Evolutionary conservation across 2,888 invertebrate genomes (phyloP).

Genomic region (Drosophila rubida): DNA sequence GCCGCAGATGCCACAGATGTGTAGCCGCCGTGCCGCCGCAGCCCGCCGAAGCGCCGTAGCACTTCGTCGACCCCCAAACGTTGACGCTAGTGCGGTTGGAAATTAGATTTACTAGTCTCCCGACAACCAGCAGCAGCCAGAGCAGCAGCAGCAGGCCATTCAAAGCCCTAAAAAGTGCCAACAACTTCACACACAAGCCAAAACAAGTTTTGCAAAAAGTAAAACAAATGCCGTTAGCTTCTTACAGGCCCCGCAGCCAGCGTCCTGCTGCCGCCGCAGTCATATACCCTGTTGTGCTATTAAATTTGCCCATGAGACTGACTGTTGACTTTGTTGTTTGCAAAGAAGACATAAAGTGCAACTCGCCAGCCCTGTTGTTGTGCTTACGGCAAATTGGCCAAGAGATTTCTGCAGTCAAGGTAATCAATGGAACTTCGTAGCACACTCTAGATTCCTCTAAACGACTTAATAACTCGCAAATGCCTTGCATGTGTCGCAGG

Average conservation of each 20-base stretch:
- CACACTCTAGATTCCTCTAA: constrained; percentile 35
- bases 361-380: constrained; percentile 48
- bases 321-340: constrained; percentile 56
- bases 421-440: constrained; percentile 61
- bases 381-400: constrained; percentile 45
- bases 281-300: constrained; percentile 58
- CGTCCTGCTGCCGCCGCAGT: neutral
- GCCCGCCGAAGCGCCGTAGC: constrained; percentile 10
- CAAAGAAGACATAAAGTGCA: constrained; percentile 49
- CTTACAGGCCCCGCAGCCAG: neutral
- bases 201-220: constrained; percentile 60
- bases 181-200: constrained; percentile 60
- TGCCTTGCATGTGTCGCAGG: constrained; percentile 21
- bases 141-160: constrained; percentile 37
- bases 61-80: too few species aligned
- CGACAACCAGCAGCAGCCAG: constrained; percentile 38
- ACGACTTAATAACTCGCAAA: constrained; percentile 66
- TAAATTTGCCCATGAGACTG: constrained; percentile 63
- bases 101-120: constrained; percentile 75
- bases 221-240: constrained; percentile 66
- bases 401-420: constrained; percentile 42
- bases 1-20: constrained; percentile 25
- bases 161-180: constrained; percentile 58
- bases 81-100: constrained; percentile 60
- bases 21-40: constrained; percentile 29